Percentiles rank a stretch among this genome's conserved stretches.
These are phyloP conservation scores for Rhopilema esculentum DNA, from an alignment of 30 jellyfish, hydroid and myxozoan species.

Conservation along the genomic window DNA sequence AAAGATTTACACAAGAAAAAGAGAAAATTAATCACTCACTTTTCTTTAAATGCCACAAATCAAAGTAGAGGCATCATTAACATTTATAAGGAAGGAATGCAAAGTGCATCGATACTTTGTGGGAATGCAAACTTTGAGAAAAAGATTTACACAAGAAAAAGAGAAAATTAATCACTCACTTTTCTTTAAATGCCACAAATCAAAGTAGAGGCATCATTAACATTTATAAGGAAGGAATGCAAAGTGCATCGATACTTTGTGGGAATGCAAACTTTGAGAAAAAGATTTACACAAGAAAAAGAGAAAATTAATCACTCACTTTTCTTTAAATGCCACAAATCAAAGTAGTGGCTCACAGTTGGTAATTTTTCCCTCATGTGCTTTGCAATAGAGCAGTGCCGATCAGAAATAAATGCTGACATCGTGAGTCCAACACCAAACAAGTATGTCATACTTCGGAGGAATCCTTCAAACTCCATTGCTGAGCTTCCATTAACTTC, in stretches of 20 bases:
- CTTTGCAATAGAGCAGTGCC: constrained; percentile 16
- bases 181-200: background rate
- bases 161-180: background rate
- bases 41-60: background rate
- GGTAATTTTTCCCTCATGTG: constrained; percentile 9
- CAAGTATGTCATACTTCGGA: background rate
- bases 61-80: too few relatives aligned
- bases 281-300: too few relatives aligned
- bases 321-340: background rate
- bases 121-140: too few relatives aligned
- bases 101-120: too few relatives aligned
- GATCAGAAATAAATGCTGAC: background rate
- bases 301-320: background rate
- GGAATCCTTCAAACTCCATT: constrained; percentile 23
- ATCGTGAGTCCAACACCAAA: constrained; percentile 4
- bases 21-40: background rate
- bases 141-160: too few relatives aligned
- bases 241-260: too few relatives aligned
- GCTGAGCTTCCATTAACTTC: constrained; percentile 18
- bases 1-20: too few relatives aligned
- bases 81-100: too few relatives aligned
- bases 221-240: too few relatives aligned
- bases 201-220: too few relatives aligned
- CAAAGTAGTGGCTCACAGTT: background rate
- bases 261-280: too few relatives aligned